Evolutionary conservation across 1,140 invertebrate genomes (phyloP), one percentile per base, ranked within the genome.

Genomic region (Aporrectodea caliginosa): DNA sequence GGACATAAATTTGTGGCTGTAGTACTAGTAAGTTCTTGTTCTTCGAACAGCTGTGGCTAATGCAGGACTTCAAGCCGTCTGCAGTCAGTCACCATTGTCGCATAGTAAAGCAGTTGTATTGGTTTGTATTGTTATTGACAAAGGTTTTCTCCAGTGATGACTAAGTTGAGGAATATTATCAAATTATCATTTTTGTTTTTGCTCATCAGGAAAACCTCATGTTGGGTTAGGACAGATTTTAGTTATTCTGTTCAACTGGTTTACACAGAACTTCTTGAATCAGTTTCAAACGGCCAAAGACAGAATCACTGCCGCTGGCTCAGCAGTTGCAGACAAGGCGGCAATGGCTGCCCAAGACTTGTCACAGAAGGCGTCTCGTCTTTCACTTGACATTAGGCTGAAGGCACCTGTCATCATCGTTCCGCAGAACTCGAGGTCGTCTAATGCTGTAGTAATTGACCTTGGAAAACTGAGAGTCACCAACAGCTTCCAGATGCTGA

Each of bases 371-470:
- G 93, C 95, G 0, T 92, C 93, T 0, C 92, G 94, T 81, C 91
- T 98, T 70, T 88, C 43, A 35, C 88, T 98, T 0, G 91, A 93
- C 82, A 90, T 98, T 0, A 91, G 92, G 70, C 89, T 98, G 75
- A 85, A 91, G 85, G 96, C 96, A 0, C 97, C 97, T 0, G 91
- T 96, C 69, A 93, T 98, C 78, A 90, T 97, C 0, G 91, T 98
- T 35, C 97, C 97, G 0, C 92, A 93, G 84, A 93, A 93, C 86
- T 95, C 94, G 0, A 90, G 88, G 69, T 94, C 93, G 80, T 86
- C 86, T 6, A 91, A 94, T 82, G 93, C 92, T 1, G 85, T 98
- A 35, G 89, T 95, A 35, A 85, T 96, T 0, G 94, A 98, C 89
- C 92, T 99, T 82, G 96, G 96, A 30, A 81, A 84, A 27, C 77